Evolutionary conservation across 2,797 vertebrate genomes (phyloP).

Genomic region (Onychomys torridus): DNA sequence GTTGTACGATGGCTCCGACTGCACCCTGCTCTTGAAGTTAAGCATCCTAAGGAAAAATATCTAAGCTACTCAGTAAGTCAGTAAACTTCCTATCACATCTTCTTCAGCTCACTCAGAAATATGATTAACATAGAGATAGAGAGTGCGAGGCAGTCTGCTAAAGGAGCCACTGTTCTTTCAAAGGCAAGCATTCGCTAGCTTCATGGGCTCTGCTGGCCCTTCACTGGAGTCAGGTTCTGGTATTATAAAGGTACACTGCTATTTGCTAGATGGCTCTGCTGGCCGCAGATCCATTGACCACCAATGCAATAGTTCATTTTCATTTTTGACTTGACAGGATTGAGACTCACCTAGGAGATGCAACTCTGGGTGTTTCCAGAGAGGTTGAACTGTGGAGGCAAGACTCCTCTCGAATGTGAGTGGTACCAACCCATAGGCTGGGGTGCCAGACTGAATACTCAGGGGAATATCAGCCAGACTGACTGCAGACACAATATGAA

Average conservation of each 20-base stretch:
- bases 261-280: background rate
- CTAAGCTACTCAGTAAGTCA: conserved; percentile 73
- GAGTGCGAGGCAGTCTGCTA: background rate
- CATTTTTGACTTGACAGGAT: background rate
- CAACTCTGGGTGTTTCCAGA: background rate
- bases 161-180: conserved; percentile 8
- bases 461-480: no score
- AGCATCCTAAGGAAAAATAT: conserved; percentile 63
- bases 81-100: conserved; percentile 62
- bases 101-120: conserved; percentile 71
- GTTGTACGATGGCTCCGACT: conserved; percentile 54
- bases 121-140: conserved; percentile 10
- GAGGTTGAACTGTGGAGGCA: background rate
- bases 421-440: background rate
- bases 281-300: background rate
- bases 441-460: background rate
- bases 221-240: conserved; percentile 16
- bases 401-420: background rate
- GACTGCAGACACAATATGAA: background rate
- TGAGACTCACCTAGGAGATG: background rate
- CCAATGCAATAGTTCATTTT: background rate
- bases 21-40: conserved; percentile 70
- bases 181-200: background rate
- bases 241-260: background rate
- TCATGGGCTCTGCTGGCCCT: conserved; percentile 25